Evolutionary conservation across 2,888 invertebrate species (phyloP), one percentile per base, ranked within the genome.

Genomic region (Pollenia angustigena): DNA sequence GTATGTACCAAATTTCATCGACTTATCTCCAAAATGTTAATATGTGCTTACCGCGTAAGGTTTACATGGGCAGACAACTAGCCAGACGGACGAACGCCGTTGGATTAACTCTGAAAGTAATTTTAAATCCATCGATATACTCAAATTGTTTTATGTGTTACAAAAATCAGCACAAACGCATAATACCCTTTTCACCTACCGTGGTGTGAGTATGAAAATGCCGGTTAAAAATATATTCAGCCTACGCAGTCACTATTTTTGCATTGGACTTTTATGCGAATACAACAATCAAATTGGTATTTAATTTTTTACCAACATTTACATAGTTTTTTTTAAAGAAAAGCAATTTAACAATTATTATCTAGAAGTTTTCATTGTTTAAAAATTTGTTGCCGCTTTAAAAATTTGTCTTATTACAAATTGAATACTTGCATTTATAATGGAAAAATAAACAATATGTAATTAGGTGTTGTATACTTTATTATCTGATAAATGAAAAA

Each of bases 191-290:
- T 32, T 32, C 6, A 32, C 32, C 32, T 32, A 42, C 10, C 52
- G 52, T 60, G 42, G 16, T 32, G 32, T 32, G 32, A 32, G 32
- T 32, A 32, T 32, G 46, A 44, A 62, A 72, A 44, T 64, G 64
- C 16, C 72, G 58, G 50, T 58, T 52, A 40, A 44, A 72, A 72
- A 56, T 79, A 46, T 12, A 18, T 79, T 74, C 66, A 68, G 58
- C 79, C 79, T 58, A 84, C 78, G 76, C 84, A 81, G n/a, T 69
- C 50, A 74, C 23, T 78, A 16, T 72, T 69, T 32, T 62, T 46
- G 54, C 69, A 50, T 72, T 78, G 18, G 44, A 66, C 66, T 78
- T 76, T 16, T 8, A 52, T 56, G 71, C 58, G 44, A 72, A 64
- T 64, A 56, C 42, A 78, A 64, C 16, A 54, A 60, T 42, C 72